Percentiles rank a stretch among this genome's conserved stretches.
Conservation (phyloP, 2,797 vertebrate genomes). For the Pangasius djambal region DNA sequence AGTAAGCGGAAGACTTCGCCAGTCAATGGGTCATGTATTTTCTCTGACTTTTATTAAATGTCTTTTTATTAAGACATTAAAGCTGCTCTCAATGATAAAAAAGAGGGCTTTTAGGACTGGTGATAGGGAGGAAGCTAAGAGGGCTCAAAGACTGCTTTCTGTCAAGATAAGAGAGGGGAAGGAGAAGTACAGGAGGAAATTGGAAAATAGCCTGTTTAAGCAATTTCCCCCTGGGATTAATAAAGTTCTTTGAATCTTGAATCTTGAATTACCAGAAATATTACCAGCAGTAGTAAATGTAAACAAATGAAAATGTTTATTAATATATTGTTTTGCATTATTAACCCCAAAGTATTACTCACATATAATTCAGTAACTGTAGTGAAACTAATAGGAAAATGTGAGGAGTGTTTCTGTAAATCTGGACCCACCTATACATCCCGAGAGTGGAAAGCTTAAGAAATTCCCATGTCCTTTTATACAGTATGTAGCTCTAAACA, state of each 20-base stretch:
- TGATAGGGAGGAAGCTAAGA: too few relatives aligned
- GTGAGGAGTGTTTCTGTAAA: not conserved
- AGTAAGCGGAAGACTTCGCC: not conserved
- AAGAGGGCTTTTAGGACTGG: too few relatives aligned
- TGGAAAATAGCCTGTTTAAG: too few relatives aligned
- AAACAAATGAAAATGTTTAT: not conserved
- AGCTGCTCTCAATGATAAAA: too few relatives aligned
- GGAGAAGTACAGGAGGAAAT: too few relatives aligned
- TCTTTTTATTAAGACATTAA: too few relatives aligned
- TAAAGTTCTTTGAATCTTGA: too few relatives aligned
- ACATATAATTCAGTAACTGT: not conserved
- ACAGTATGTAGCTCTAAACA: not conserved
- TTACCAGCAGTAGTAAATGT: not conserved
- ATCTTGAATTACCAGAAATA: too few relatives aligned
- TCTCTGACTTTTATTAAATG: not conserved
- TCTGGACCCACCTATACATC: not conserved
- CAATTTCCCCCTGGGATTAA: too few relatives aligned
- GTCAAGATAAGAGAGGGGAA: too few relatives aligned
- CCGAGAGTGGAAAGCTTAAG: not conserved
- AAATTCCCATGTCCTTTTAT: not conserved
- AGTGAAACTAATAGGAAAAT: not conserved
- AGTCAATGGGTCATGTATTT: not conserved
- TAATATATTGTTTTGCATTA: not conserved
- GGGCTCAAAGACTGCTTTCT: too few relatives aligned
- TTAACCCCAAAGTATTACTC: not conserved